Evolutionary conservation across 2,113 vertebrate species (phyloP).

Genomic region (Motacilla tschutschensis): DNA sequence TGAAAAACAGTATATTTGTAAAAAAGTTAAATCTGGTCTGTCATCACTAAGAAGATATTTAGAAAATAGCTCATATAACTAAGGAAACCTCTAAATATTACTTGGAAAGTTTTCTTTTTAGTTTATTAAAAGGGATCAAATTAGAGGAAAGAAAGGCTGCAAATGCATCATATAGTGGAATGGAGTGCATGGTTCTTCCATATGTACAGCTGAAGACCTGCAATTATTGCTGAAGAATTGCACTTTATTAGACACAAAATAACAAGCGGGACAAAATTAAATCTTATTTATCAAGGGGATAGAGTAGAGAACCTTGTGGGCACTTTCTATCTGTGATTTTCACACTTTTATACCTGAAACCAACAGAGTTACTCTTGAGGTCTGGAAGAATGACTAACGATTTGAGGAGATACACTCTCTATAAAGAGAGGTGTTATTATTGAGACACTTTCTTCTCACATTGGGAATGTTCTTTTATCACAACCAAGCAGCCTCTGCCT

Average conservation of each 20-base stretch:
- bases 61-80: not conserved
- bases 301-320: not conserved
- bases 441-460: not conserved
- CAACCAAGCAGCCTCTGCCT: accelerated
- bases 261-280: not conserved
- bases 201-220: not conserved
- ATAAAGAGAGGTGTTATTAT: not conserved
- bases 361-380: not conserved
- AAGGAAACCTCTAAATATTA: not conserved
- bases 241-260: not conserved
- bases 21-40: not conserved
- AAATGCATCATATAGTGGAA: not conserved
- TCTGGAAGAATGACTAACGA: not conserved
- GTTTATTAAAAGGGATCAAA: not conserved
- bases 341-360: not conserved
- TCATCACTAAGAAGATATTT: not conserved
- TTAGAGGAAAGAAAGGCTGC: not conserved
- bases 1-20: not conserved
- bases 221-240: not conserved
- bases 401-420: not conserved
- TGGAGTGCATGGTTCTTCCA: not conserved
- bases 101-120: not conserved
- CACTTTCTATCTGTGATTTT: not conserved
- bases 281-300: not conserved
- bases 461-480: not conserved